These are phyloP conservation scores for Orussus abietinus DNA, from an alignment of 1,140 invertebrate genomes.

Conservation along the genomic window DNA sequence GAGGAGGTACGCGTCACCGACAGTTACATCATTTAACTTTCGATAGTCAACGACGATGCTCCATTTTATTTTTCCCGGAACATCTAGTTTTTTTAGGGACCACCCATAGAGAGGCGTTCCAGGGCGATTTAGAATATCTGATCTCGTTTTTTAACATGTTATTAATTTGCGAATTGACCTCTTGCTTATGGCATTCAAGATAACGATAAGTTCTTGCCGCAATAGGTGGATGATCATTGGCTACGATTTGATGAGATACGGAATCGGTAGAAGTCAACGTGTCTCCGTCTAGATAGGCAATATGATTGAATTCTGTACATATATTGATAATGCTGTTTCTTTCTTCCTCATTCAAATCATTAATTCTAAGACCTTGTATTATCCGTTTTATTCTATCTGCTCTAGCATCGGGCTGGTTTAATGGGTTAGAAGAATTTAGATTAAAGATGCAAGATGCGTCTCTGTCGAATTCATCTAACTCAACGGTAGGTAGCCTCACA, in stretches of 20 bases:
- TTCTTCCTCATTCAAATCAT: conserved; percentile 9
- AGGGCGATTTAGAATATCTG: conserved; percentile 17
- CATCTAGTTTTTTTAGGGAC: conserved; percentile 33
- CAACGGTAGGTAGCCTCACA: neutral
- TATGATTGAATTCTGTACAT: conserved; percentile 1
- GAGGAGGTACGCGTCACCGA: conserved; percentile 47
- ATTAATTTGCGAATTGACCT: conserved; percentile 22
- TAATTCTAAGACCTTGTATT: no score
- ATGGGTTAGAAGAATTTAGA: neutral
- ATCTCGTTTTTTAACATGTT: conserved; percentile 32
- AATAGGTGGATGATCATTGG: neutral
- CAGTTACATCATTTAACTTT: conserved; percentile 37
- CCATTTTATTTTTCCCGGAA: conserved; percentile 32
- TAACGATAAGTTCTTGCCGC: neutral
- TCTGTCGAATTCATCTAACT: neutral
- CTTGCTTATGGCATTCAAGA: neutral
- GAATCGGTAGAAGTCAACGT: neutral
- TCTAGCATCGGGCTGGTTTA: neutral
- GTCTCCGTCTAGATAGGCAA: conserved; percentile 35
- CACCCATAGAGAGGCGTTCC: conserved; percentile 25
- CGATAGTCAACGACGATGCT: conserved; percentile 38
- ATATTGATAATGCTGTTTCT: neutral
- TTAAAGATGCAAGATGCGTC: conserved; percentile 3
- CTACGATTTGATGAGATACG: conserved; percentile 1
- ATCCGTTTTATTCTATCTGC: conserved; percentile 2